Evolutionary conservation across 2,888 invertebrate species (phyloP).

Genomic region (Tupiocoris notatus): DNA sequence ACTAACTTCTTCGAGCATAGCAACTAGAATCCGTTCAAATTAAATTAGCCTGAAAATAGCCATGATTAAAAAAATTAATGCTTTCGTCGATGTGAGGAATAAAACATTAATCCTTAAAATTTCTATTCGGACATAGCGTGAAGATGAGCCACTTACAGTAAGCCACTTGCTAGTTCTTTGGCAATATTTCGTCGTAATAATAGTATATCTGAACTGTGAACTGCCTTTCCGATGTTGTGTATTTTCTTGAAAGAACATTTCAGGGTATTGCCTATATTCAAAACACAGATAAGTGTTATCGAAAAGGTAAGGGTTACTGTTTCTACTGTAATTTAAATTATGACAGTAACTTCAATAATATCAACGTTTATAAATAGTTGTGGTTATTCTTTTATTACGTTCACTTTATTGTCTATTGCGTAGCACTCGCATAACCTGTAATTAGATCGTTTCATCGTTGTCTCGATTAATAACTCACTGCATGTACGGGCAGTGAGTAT

Average conservation of each 20-base stretch:
- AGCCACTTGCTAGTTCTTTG: neutral
- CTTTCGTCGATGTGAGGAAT: neutral
- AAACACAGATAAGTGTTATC: slow-evolving; percentile 24
- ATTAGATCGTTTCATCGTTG: neutral
- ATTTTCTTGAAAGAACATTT: slow-evolving; percentile 33
- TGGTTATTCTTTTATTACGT: neutral
- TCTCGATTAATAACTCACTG: neutral
- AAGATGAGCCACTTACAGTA: slow-evolving; percentile 2
- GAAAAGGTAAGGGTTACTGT: slow-evolving; percentile 34
- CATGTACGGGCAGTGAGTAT: neutral
- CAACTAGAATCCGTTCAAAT: too few relatives aligned
- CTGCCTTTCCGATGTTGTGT: slow-evolving; percentile 36
- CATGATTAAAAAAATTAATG: too few relatives aligned
- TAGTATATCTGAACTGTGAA: slow-evolving; percentile 22
- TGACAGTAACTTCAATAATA: slow-evolving; percentile 13
- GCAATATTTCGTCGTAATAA: slow-evolving; percentile 7
- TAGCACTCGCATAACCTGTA: neutral
- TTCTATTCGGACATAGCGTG: neutral
- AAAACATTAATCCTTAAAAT: neutral
- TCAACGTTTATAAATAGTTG: neutral
- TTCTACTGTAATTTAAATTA: slow-evolving; percentile 10
- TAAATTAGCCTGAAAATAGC: too few relatives aligned
- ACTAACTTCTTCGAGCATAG: too few relatives aligned
- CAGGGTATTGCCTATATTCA: slow-evolving; percentile 28
- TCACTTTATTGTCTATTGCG: neutral